These are phyloP conservation scores for Drosophila mayri DNA, from an alignment of 1,140 invertebrate genomes.

Conservation along the genomic window DNA sequence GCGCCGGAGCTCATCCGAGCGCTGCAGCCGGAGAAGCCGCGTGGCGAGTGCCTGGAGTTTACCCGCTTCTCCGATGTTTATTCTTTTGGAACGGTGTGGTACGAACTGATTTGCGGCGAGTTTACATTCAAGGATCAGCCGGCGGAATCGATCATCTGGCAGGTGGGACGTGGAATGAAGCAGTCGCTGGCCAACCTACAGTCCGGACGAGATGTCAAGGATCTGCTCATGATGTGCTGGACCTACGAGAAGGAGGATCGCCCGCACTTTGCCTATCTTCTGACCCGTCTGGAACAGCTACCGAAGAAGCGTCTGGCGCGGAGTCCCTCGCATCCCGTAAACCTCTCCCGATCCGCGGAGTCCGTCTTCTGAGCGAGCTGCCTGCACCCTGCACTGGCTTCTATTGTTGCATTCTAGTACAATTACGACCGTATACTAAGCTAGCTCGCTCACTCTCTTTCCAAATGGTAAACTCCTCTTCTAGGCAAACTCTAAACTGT, in stretches of 20 bases:
- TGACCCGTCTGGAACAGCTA: constrained; percentile 94
- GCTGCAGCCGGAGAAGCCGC: constrained; percentile 90
- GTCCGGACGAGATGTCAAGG: constrained; percentile 98
- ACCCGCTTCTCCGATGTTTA: constrained; percentile 97
- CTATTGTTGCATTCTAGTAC: constrained; percentile 30
- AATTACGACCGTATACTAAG: constrained; percentile 24
- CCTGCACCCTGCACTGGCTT: neutral
- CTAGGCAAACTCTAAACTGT: constrained; percentile 47
- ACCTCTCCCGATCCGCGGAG: constrained; percentile 96
- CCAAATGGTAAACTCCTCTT: constrained; percentile 11
- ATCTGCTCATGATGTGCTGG: constrained; percentile 99
- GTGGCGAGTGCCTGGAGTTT: constrained; percentile 95
- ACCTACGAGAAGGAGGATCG: constrained; percentile 92
- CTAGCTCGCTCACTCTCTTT: constrained; percentile 16
- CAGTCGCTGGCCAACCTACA: constrained; percentile 97
- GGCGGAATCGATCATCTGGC: constrained; percentile 98
- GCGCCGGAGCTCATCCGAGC: constrained; percentile 97
- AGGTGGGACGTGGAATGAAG: constrained; percentile 98
- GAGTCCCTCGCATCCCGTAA: constrained; percentile 98
- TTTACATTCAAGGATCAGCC: constrained; percentile 98
- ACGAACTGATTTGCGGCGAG: constrained; percentile 97
- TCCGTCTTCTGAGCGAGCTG: constrained; percentile 90
- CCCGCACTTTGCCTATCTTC: constrained; percentile 94
- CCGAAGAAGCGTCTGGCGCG: constrained; percentile 97
- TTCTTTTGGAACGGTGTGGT: constrained; percentile 99